These are phyloP conservation scores for Ectropis crepuscularia DNA, from an alignment of 2,888 invertebrate species.

Conservation along the genomic window DNA sequence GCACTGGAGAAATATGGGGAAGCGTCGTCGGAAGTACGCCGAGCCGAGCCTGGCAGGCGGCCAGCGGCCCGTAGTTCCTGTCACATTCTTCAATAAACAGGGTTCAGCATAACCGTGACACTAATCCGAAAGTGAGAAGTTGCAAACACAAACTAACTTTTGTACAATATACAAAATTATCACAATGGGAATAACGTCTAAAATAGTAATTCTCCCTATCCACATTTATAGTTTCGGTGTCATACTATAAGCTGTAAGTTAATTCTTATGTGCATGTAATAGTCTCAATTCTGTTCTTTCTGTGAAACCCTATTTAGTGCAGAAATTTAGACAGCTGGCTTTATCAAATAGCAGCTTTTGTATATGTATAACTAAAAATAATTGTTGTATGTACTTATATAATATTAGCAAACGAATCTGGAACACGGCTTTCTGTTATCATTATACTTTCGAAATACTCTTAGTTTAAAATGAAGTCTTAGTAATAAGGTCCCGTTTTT, in stretches of 20 bases:
- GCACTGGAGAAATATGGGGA: constrained; percentile 57
- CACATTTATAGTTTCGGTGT: no score
- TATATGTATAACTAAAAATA: constrained; percentile 16
- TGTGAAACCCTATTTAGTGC: constrained; percentile 2
- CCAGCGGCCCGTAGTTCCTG: constrained; percentile 50
- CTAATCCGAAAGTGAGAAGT: no score
- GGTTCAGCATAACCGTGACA: no score
- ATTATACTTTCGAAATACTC: constrained; percentile 12
- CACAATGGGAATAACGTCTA: no score
- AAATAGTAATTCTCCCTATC: no score
- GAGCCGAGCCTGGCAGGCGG: constrained; percentile 49
- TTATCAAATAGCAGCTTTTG: constrained; percentile 15
- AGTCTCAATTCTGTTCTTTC: no score
- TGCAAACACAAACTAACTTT: no score
- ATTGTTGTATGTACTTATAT: constrained; percentile 3
- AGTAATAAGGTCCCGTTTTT: no score
- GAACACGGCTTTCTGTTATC: constrained; percentile 13
- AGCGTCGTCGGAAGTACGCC: constrained; percentile 52
- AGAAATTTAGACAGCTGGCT: constrained; percentile 29
- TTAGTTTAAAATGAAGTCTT: no score
- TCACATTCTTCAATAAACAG: constrained; percentile 41
- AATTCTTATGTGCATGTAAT: no score
- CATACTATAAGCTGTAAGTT: no score
- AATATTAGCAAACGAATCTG: constrained; percentile 13
- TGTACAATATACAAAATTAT: no score